phyloP scores from a whole-genome alignment of 2,888 invertebrate genomes.

The Sepioteuthis lessoniana region DNA sequence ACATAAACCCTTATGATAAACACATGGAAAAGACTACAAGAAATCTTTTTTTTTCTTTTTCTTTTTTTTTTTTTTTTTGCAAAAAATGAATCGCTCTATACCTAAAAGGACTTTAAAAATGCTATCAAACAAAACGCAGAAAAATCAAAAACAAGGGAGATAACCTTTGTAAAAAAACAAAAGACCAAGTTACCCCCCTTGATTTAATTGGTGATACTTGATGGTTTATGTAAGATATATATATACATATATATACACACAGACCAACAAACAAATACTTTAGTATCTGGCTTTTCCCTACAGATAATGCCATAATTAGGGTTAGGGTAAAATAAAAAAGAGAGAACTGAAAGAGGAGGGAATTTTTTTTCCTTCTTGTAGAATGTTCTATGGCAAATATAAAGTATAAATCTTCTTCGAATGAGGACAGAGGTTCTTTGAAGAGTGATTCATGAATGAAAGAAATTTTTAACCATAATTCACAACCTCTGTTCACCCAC shows the following conservation, averaged over 20 bases:
- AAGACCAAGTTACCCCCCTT: neutral
- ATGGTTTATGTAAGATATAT: neutral
- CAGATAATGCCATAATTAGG: neutral
- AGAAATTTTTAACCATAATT: neutral
- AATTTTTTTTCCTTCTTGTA: neutral
- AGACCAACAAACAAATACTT: neutral
- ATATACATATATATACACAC: neutral
- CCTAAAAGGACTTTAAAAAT: neutral
- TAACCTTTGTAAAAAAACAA: neutral
- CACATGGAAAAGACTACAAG: neutral
- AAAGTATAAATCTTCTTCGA: neutral
- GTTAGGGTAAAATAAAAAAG: neutral
- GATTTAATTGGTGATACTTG: neutral
- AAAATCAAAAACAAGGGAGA: neutral
- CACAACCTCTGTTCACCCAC: neutral
- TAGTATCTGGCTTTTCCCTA: neutral
- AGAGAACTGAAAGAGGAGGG: neutral
- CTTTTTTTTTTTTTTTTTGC: neutral
- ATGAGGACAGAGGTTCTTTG: neutral
- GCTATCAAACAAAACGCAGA: neutral
- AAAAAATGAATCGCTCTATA: neutral
- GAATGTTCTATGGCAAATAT: neutral
- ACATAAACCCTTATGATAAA: neutral
- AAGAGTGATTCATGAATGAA: neutral
- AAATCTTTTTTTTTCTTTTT: neutral